Evolutionary conservation across 2,113 vertebrate species (phyloP).

Genomic region (Pipra filicauda): DNA sequence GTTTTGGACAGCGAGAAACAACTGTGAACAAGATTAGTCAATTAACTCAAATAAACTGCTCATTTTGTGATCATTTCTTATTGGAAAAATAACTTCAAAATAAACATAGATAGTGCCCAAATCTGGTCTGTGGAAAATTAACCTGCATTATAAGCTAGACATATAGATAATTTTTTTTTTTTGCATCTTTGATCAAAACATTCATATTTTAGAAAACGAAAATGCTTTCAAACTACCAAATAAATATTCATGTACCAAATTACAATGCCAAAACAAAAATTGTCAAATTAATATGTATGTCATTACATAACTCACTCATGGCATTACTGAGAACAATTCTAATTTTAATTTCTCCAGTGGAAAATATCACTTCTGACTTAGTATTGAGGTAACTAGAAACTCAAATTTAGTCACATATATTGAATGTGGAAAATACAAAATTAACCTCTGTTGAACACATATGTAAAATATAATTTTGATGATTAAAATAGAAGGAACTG

Average conservation of each 20-base stretch:
- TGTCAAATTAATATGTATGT: neutral
- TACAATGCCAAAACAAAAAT: rapidly evolving
- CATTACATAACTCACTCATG: neutral
- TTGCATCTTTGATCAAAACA: neutral
- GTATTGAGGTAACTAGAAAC: neutral
- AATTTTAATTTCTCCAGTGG: neutral
- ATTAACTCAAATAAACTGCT: neutral
- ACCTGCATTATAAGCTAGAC: neutral
- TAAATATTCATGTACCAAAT: neutral
- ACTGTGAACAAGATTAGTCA: neutral
- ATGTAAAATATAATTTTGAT: neutral
- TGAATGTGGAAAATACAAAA: neutral
- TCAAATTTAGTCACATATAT: neutral
- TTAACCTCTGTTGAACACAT: neutral
- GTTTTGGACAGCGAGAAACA: neutral
- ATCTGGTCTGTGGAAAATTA: neutral
- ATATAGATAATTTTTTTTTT: neutral
- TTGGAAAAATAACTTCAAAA: neutral
- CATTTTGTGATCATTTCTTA: neutral
- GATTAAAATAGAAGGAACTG: neutral
- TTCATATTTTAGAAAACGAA: neutral
- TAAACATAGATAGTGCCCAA: too few species aligned
- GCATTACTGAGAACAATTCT: neutral
- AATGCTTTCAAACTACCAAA: neutral
- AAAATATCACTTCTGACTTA: neutral